phyloP scores from a whole-genome alignment of 2,888 invertebrate species.

The Nymphalis polychloros region DNA sequence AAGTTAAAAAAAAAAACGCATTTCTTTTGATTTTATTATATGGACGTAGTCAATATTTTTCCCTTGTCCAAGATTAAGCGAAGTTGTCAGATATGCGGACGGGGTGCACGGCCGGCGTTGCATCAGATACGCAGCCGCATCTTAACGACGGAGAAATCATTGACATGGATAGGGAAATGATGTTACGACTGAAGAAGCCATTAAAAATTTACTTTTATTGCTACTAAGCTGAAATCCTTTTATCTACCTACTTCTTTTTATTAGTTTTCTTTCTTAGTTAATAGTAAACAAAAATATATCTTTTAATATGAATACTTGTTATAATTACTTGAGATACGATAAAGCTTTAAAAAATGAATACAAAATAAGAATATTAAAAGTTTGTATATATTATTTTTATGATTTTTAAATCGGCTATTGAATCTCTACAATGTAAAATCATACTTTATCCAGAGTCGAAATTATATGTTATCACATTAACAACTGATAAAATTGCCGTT shows the following conservation, averaged over 20 bases:
- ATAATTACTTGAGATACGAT: too few species aligned
- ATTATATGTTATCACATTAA: too few species aligned
- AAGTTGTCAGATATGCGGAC: background rate
- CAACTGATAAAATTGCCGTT: background rate
- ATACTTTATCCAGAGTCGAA: too few species aligned
- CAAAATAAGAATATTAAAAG: too few species aligned
- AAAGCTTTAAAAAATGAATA: background rate
- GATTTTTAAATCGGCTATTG: too few species aligned
- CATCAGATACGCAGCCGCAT: conserved; percentile 5
- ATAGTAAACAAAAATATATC: too few species aligned
- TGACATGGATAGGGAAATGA: conserved; percentile 3
- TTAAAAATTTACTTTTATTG: background rate
- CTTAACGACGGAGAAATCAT: conserved; percentile 2
- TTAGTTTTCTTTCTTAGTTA: too few species aligned
- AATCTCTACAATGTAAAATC: too few species aligned
- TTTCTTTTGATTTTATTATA: background rate
- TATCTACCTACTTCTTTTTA: too few species aligned
- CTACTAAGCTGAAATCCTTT: background rate
- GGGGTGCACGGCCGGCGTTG: conserved; percentile 1
- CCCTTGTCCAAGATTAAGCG: conserved; percentile 3
- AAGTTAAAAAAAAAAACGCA: background rate
- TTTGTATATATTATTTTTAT: too few species aligned
- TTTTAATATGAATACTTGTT: too few species aligned
- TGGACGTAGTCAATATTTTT: background rate
- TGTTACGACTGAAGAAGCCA: background rate